Conservation (phyloP, 2,888 invertebrate genomes). For the Netelia inedita region DNA sequence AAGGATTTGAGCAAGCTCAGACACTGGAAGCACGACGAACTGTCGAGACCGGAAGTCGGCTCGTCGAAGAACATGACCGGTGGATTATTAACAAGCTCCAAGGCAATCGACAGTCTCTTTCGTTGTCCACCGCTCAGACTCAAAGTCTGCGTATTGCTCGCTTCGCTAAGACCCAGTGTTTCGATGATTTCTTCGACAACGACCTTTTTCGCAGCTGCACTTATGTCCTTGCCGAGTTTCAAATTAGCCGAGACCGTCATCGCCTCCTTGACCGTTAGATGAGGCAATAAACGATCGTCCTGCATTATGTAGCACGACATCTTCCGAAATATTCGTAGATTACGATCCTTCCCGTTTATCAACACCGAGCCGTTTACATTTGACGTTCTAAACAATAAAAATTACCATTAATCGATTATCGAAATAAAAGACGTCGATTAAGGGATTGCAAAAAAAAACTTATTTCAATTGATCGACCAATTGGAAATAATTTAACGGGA, state of each 20-base stretch:
- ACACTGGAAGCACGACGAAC: conserved; percentile 97
- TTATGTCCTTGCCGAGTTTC: conserved; percentile 94
- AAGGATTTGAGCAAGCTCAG: conserved; percentile 95
- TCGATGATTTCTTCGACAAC: conserved; percentile 95
- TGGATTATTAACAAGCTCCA: conserved; percentile 97
- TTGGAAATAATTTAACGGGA: no score
- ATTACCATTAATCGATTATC: neutral
- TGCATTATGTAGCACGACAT: conserved; percentile 99
- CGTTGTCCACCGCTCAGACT: conserved; percentile 96
- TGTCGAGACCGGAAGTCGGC: conserved; percentile 96
- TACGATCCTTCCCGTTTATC: conserved; percentile 95
- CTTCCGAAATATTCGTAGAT: conserved; percentile 95
- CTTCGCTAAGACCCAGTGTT: conserved; percentile 92
- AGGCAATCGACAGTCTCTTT: conserved; percentile 95
- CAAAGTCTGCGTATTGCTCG: conserved; percentile 91
- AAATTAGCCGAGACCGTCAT: conserved; percentile 97
- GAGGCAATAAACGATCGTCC: conserved; percentile 95
- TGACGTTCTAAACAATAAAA: conserved; percentile 89
- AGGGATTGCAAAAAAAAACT: no score
- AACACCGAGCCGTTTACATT: conserved; percentile 94
- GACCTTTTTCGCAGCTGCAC: conserved; percentile 90
- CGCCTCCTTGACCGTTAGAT: conserved; percentile 95
- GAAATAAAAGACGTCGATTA: neutral
- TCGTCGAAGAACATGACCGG: conserved; percentile 99
- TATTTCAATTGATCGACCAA: no score